A percentile compares a stretch with the other conserved stretches of the same genome.
These are phyloP conservation scores for Ennomos erosarius DNA, from an alignment of 2,888 invertebrate species.

Conservation along the genomic window DNA sequence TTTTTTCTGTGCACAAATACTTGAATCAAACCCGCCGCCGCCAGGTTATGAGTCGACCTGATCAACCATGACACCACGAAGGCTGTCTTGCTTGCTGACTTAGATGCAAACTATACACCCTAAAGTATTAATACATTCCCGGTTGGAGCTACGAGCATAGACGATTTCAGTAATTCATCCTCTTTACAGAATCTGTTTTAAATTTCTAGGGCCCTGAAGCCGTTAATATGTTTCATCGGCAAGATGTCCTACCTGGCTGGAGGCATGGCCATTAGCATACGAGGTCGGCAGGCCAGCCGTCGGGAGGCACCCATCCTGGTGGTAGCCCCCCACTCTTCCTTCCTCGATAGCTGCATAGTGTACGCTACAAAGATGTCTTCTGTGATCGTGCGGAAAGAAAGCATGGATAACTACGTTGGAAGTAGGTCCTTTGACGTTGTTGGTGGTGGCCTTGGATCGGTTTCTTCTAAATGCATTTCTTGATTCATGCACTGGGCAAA, in stretches of 20 bases:
- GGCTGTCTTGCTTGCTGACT: too few relatives aligned
- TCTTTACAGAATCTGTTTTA: slow-evolving; percentile 26
- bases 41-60: too few relatives aligned
- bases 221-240: slow-evolving; percentile 90
- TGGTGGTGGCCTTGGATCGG: slow-evolving; percentile 29
- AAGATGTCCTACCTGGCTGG: slow-evolving; percentile 90
- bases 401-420: slow-evolving; percentile 93
- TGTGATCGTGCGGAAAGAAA: slow-evolving; percentile 93
- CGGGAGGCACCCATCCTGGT: slow-evolving; percentile 94
- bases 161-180: too few relatives aligned
- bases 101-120: too few relatives aligned
- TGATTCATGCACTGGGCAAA: too few relatives aligned
- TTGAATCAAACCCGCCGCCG: too few relatives aligned
- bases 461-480: too few relatives aligned
- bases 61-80: too few relatives aligned
- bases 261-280: slow-evolving; percentile 91
- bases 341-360: slow-evolving; percentile 94
- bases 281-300: slow-evolving; percentile 90
- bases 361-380: slow-evolving; percentile 93
- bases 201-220: slow-evolving; percentile 82
- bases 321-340: slow-evolving; percentile 95
- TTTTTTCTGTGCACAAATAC: too few relatives aligned
- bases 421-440: slow-evolving; percentile 87
- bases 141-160: too few relatives aligned
- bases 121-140: too few relatives aligned